Evolutionary conservation across 2,888 invertebrate species (phyloP).

Genomic region (Amiota mariae): DNA sequence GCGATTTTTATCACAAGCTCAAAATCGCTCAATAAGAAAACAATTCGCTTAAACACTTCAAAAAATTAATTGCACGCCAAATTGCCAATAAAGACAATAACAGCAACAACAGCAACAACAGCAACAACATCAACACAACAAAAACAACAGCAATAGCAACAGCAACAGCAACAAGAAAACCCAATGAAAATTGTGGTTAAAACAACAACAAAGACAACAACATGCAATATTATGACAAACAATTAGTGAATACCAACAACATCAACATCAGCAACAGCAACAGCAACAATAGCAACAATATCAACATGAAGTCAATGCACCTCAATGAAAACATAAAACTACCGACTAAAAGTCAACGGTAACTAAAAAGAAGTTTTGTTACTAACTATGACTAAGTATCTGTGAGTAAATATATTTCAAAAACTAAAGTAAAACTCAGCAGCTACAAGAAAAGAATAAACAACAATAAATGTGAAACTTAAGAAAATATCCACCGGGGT

Average conservation of each 20-base stretch:
- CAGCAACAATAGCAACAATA: not conserved
- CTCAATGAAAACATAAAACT: too few species aligned
- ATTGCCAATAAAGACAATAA: conserved; percentile 38
- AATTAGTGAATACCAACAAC: conserved; percentile 62
- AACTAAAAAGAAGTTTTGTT: too few species aligned
- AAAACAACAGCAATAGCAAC: too few species aligned
- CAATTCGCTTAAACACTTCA: conserved; percentile 19
- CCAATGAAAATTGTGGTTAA: not conserved
- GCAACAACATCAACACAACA: too few species aligned
- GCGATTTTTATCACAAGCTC: too few species aligned
- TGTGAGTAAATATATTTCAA: too few species aligned
- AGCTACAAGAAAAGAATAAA: not conserved
- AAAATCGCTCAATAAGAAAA: not conserved
- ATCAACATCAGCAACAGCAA: not conserved
- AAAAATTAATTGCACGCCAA: conserved; percentile 29
- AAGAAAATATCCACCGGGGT: not conserved
- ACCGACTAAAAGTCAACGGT: too few species aligned
- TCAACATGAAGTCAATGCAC: not conserved
- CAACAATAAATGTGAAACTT: not conserved
- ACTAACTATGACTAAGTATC: too few species aligned
- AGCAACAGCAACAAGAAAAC: not conserved
- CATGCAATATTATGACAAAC: conserved; percentile 42
- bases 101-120: conserved; percentile 33
- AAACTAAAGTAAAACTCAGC: not conserved
- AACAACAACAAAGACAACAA: not conserved